phyloP scores from a whole-genome alignment of 2,113 vertebrate species.

The Tilapia sparmanii region DNA sequence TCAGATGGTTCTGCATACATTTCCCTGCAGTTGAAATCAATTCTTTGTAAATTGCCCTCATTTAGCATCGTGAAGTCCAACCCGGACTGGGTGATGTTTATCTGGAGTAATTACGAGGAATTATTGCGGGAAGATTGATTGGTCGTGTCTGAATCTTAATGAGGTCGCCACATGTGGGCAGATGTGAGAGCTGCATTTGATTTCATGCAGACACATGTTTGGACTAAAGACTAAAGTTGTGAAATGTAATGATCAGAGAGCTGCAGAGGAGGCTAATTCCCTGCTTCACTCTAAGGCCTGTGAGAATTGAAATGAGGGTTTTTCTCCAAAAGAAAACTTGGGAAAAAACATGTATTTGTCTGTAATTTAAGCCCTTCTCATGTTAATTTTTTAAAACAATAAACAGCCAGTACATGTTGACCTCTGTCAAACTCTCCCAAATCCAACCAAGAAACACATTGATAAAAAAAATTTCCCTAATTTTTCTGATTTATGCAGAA shows the following conservation, averaged over 20 bases:
- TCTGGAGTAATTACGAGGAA: constrained; percentile 61
- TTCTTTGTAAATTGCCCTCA: constrained; percentile 65
- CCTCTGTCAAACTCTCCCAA: background rate
- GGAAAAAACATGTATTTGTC: background rate
- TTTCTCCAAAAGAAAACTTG: background rate
- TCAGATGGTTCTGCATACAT: constrained; percentile 39
- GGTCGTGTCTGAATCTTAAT: constrained; percentile 56
- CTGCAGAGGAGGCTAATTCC: background rate
- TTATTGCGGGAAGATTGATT: constrained; percentile 63
- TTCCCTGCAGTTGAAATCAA: constrained; percentile 49
- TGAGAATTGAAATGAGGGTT: background rate
- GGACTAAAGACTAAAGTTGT: background rate
- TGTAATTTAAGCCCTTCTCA: background rate
- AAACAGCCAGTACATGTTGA: background rate
- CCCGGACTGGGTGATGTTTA: constrained; percentile 54
- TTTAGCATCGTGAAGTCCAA: constrained; percentile 55
- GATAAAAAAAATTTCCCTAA: background rate
- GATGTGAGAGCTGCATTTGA: constrained; percentile 18
- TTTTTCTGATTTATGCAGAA: background rate
- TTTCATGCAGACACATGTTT: background rate
- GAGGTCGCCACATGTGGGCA: constrained; percentile 26
- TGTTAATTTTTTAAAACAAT: background rate
- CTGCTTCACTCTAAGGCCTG: background rate
- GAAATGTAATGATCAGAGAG: background rate
- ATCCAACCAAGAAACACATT: background rate